Evolutionary conservation across 2,113 vertebrate genomes (phyloP).

Genomic region (Chrysochloris asiatica): DNA sequence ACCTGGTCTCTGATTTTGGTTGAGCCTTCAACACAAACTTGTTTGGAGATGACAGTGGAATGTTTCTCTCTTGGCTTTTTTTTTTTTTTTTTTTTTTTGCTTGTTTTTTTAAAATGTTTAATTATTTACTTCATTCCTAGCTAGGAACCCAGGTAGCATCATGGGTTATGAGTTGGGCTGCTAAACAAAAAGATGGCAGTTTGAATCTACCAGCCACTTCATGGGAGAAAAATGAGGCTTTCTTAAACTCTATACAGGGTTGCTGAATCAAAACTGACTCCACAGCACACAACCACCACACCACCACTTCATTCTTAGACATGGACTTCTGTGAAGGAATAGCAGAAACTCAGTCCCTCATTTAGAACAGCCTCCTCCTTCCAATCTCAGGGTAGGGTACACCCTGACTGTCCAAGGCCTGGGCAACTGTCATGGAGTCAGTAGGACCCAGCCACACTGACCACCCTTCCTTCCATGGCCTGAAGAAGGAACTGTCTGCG

Average conservation of each 20-base stretch:
- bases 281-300: too few species aligned
- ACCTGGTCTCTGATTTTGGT: not conserved
- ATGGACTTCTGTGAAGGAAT: fast-evolving
- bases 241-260: too few species aligned
- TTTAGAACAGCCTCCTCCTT: not conserved
- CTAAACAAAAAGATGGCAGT: too few species aligned
- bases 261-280: too few species aligned
- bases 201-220: too few species aligned
- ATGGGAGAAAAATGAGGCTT: too few species aligned
- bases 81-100: too few species aligned
- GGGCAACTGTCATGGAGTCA: fast-evolving
- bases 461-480: fast-evolving
- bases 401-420: not conserved
- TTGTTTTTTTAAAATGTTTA: too few species aligned
- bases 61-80: not conserved
- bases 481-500: not conserved
- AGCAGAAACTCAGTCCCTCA: not conserved
- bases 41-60: not conserved
- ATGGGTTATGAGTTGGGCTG: too few species aligned
- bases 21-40: not conserved
- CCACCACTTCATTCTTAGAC: not conserved
- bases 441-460: fast-evolving
- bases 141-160: too few species aligned
- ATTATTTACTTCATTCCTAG: not conserved
- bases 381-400: not conserved